Conservation (phyloP, 2,797 vertebrate genomes). For the Taeniopygia guttata region DNA sequence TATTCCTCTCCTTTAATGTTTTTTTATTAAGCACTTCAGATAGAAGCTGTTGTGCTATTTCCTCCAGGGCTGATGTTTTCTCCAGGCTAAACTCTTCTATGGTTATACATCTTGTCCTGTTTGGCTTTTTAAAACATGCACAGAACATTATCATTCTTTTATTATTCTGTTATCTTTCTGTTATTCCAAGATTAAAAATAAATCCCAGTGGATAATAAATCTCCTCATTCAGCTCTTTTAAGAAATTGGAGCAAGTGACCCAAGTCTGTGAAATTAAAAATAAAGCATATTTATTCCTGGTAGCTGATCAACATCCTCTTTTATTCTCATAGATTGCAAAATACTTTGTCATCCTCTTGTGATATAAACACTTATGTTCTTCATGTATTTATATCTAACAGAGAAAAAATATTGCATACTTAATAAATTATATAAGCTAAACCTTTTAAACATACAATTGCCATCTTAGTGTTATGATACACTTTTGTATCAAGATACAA, state of each 20-base stretch:
- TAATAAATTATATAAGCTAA: neutral
- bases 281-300: slow-evolving; percentile 25
- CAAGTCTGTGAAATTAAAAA: slow-evolving; percentile 48
- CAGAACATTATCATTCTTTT: neutral
- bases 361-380: neutral
- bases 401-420: neutral
- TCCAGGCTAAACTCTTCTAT: neutral
- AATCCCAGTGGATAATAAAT: slow-evolving; percentile 27
- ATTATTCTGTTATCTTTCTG: slow-evolving; percentile 29
- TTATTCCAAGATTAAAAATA: slow-evolving; percentile 58
- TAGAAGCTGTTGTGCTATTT: neutral
- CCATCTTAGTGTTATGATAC: neutral
- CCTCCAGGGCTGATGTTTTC: neutral
- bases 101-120: neutral
- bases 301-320: slow-evolving; percentile 16
- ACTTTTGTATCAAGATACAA: neutral
- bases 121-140: slow-evolving; percentile 15
- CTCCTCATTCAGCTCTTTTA: slow-evolving; percentile 9
- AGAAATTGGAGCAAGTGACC: slow-evolving; percentile 16
- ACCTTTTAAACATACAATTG: neutral
- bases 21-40: slow-evolving; percentile 8
- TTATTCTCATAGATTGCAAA: slow-evolving; percentile 20
- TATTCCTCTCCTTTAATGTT: slow-evolving; percentile 39
- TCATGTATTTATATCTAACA: slow-evolving; percentile 6
- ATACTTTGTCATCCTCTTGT: slow-evolving; percentile 10